phyloP scores from a whole-genome alignment of 2,888 invertebrate species.

The Nowickia ferox region DNA sequence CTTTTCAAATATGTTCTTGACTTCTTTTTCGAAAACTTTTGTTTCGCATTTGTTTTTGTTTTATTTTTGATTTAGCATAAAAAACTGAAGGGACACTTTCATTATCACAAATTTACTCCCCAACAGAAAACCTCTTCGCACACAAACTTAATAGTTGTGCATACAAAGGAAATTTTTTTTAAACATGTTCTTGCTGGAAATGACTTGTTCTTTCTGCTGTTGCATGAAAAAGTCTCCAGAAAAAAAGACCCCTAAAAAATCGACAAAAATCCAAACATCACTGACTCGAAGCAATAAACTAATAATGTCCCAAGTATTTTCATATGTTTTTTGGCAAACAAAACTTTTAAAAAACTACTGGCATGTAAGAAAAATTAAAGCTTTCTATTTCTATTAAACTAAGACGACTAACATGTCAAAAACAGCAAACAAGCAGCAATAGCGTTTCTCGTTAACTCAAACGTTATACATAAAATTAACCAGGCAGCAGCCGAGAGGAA shows the following conservation, averaged over 20 bases:
- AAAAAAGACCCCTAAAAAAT: conserved; percentile 5
- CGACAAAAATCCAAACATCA: conserved; percentile 37
- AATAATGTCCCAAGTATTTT: conserved; percentile 16
- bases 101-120: conserved; percentile 30
- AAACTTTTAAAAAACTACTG: conserved; percentile 9
- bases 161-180: conserved; percentile 32
- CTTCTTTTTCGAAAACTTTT: background rate
- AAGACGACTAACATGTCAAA: conserved; percentile 59
- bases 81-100: conserved; percentile 18
- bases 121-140: background rate
- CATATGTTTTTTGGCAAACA: background rate
- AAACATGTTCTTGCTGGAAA: conserved; percentile 33
- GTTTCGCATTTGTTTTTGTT: background rate
- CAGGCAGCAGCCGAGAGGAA: background rate
- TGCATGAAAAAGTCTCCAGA: background rate
- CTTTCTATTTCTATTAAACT: conserved; percentile 33
- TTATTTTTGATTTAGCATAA: background rate
- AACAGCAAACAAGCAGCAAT: conserved; percentile 29
- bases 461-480: background rate
- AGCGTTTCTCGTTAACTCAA: background rate
- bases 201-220: conserved; percentile 41
- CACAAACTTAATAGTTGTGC: conserved; percentile 4
- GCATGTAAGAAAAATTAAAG: conserved; percentile 7
- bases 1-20: background rate
- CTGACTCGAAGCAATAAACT: conserved; percentile 24